Conservation (phyloP, 2,888 invertebrate species). For the Pseudeuparius sepicola region DNA sequence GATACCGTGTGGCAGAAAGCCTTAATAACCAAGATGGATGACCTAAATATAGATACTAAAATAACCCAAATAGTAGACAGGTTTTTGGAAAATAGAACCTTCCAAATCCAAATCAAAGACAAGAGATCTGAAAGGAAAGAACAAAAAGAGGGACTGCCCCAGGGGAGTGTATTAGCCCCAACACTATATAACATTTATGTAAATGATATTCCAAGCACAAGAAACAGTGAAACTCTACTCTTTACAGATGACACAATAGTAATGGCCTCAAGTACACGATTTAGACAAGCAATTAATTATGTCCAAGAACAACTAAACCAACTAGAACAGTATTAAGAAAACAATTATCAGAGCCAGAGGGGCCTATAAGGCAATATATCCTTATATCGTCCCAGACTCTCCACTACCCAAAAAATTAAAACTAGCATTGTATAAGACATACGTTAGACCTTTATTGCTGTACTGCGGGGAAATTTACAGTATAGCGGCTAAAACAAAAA, state of each 20-base stretch:
- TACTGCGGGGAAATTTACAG: too few species aligned
- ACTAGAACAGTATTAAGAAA: conserved; percentile 2
- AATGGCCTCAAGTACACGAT: background rate
- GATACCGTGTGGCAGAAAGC: background rate
- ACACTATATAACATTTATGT: background rate
- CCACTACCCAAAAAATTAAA: too few species aligned
- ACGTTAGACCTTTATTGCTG: too few species aligned
- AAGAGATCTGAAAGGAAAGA: background rate
- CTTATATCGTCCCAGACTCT: too few species aligned
- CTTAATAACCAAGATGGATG: background rate
- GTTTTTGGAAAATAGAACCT: background rate
- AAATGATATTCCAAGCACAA: background rate
- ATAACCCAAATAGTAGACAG: background rate
- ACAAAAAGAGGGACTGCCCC: conserved; percentile 1
- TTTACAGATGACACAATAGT: conserved; percentile 1
- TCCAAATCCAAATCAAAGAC: background rate
- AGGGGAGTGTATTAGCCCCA: background rate
- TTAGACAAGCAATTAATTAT: background rate
- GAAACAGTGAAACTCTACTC: background rate
- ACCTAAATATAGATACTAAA: background rate
- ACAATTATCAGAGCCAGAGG: too few species aligned
- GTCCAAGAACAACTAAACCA: background rate
- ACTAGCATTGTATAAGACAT: too few species aligned
- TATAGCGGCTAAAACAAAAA: too few species aligned
- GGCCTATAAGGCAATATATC: too few species aligned